Conservation (phyloP, 2,797 vertebrate genomes). For the Ciconia nigra region DNA sequence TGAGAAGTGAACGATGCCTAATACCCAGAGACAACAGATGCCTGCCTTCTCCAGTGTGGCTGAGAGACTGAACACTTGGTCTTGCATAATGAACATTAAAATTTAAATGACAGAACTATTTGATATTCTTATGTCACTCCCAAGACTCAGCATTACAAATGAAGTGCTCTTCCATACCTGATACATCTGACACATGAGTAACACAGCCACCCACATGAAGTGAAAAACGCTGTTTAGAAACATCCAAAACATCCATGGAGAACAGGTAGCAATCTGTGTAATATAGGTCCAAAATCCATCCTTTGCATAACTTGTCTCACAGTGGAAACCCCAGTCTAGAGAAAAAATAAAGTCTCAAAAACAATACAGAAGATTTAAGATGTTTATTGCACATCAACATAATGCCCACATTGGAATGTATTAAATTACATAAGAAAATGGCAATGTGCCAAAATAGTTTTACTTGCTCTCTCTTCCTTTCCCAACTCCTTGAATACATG, state of each 20-base stretch:
- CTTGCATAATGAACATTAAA: not conserved
- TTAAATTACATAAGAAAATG: not conserved
- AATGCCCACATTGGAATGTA: not conserved
- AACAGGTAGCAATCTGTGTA: slow-evolving; percentile 96
- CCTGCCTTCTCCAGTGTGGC: not conserved
- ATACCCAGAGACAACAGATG: not conserved
- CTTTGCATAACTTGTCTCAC: slow-evolving; percentile 90
- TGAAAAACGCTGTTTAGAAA: slow-evolving; percentile 98
- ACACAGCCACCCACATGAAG: slow-evolving; percentile 98
- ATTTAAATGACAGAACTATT: not conserved
- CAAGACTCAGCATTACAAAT: not conserved
- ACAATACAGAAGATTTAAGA: not conserved
- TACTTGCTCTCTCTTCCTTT: not conserved
- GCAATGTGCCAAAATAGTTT: not conserved
- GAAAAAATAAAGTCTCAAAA: not conserved
- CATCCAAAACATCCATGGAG: slow-evolving; percentile 99
- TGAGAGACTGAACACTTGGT: not conserved
- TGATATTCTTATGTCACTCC: not conserved
- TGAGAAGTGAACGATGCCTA: not conserved
- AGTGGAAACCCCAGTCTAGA: slow-evolving; percentile 95
- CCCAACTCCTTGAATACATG: not conserved
- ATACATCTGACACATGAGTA: slow-evolving; percentile 99
- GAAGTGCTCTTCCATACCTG: slow-evolving; percentile 80
- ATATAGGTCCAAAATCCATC: slow-evolving; percentile 97
- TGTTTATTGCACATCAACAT: not conserved